A percentile compares a stretch with the other conserved stretches of the same genome.
These are phyloP conservation scores for Bedellia somnulentella DNA, from an alignment of 2,888 invertebrate genomes.

Conservation along the genomic window DNA sequence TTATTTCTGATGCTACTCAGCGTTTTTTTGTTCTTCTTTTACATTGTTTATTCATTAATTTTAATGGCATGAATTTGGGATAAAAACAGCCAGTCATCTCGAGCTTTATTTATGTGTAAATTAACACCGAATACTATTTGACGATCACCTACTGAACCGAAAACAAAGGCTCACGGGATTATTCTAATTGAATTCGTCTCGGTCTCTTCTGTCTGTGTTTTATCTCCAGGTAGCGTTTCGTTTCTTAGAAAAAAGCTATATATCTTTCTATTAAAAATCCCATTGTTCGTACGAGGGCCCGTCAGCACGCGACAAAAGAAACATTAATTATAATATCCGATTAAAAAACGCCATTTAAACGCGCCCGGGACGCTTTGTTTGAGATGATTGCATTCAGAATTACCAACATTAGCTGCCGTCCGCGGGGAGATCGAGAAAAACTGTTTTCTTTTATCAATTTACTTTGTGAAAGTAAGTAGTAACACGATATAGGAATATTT, in stretches of 20 bases:
- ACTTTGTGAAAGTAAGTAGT: neutral
- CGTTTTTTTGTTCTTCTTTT: too few relatives aligned
- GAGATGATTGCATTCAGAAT: conserved; percentile 57
- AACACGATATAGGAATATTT: neutral
- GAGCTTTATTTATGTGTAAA: too few relatives aligned
- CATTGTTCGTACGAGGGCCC: conserved; percentile 58
- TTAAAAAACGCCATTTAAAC: conserved; percentile 59
- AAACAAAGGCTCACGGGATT: conserved; percentile 35
- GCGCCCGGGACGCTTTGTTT: conserved; percentile 53
- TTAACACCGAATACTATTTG: too few relatives aligned
- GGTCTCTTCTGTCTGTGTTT: conserved; percentile 46
- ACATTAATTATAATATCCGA: conserved; percentile 65
- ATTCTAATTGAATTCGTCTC: conserved; percentile 50
- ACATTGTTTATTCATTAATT: too few relatives aligned
- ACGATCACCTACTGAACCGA: neutral
- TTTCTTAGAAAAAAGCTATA: conserved; percentile 56
- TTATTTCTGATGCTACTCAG: too few relatives aligned
- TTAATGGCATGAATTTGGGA: too few relatives aligned
- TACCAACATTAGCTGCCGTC: conserved; percentile 43
- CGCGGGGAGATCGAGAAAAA: neutral
- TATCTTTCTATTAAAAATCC: conserved; percentile 57
- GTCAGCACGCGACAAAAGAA: conserved; percentile 61
- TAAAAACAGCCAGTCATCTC: too few relatives aligned
- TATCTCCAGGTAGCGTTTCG: conserved; percentile 54
- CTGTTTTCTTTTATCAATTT: neutral